Percentiles rank a stretch among this genome's conserved stretches.
These are phyloP conservation scores for Pluvianellus socialis DNA, from an alignment of 2,113 vertebrate genomes.

Conservation along the genomic window DNA sequence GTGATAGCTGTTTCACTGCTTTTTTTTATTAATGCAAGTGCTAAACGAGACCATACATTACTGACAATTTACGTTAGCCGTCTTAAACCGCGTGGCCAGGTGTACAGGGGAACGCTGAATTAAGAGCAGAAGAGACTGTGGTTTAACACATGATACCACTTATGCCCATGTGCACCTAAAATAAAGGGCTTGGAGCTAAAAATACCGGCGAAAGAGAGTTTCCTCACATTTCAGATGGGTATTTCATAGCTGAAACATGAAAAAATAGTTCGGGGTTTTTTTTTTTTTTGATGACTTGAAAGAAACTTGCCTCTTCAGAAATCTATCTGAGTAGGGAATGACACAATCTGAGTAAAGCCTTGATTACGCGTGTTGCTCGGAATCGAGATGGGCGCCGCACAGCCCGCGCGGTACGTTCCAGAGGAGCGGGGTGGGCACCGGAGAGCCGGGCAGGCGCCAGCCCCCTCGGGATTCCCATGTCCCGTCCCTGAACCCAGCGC, in stretches of 20 bases:
- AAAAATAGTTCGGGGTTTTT: neutral
- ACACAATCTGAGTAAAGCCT: fast-evolving
- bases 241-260: neutral
- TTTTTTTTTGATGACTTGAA: neutral
- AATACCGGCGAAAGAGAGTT: neutral
- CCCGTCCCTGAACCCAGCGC: neutral
- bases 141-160: neutral
- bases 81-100: neutral
- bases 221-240: neutral
- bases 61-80: slow-evolving; percentile 1
- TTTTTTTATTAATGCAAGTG: neutral
- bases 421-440: neutral
- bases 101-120: slow-evolving; percentile 14
- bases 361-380: fast-evolving
- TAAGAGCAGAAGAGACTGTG: neutral
- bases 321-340: fast-evolving
- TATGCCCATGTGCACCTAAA: neutral
- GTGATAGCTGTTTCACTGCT: neutral
- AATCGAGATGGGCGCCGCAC: fast-evolving
- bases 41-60: neutral
- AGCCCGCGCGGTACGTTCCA: fast-evolving
- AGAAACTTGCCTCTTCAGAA: neutral
- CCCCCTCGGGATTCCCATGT: neutral
- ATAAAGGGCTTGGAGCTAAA: neutral
- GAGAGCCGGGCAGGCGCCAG: neutral